Evolutionary conservation across 1,140 invertebrate species (phyloP).

Genomic region (Anoplolepis gracilipes): DNA sequence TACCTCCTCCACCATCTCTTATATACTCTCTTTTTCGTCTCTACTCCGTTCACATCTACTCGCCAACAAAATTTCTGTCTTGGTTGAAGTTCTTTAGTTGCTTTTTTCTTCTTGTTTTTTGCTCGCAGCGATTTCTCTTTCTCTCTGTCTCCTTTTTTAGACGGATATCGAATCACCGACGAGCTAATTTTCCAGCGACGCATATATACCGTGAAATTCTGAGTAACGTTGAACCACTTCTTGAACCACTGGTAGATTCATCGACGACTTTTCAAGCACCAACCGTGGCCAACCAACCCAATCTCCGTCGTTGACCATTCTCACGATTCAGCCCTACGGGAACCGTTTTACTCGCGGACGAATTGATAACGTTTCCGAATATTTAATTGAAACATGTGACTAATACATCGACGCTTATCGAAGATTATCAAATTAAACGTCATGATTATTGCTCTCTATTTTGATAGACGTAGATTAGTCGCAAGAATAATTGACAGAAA

Average conservation of each 20-base stretch:
- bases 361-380: not conserved
- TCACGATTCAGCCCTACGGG: constrained; percentile 10
- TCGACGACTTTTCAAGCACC: constrained; percentile 44
- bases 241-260: constrained; percentile 43
- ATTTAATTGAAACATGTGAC: not conserved
- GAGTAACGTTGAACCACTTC: constrained; percentile 28
- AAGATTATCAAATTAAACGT: not conserved
- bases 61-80: constrained; percentile 73
- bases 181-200: constrained; percentile 8
- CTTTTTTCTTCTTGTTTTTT: constrained; percentile 60
- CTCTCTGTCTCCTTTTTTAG: constrained; percentile 59
- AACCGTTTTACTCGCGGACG: constrained; percentile 1
- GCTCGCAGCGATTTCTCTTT: constrained; percentile 14
- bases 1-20: constrained; percentile 70
- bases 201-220: constrained; percentile 27
- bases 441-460: not conserved
- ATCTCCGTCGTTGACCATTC: constrained; percentile 45
- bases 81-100: constrained; percentile 69
- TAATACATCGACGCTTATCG: not conserved
- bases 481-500: not conserved
- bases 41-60: constrained; percentile 65
- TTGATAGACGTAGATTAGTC: not conserved
- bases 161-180: constrained; percentile 48
- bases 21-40: constrained; percentile 65
- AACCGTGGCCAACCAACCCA: constrained; percentile 23